Conservation (phyloP, 2,113 vertebrate species). For the Scomber japonicus region DNA sequence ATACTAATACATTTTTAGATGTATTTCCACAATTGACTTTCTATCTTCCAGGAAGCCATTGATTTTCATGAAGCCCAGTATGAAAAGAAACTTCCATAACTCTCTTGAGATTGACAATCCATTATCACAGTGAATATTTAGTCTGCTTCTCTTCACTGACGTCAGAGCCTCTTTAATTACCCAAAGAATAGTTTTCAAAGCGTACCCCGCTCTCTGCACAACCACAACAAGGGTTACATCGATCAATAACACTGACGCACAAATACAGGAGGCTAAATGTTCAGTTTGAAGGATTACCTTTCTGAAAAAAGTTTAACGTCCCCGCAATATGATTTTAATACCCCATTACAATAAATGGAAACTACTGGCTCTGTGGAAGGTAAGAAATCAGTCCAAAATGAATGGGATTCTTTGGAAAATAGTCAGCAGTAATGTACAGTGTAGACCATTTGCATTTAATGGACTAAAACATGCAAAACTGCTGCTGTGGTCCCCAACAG, state of each 20-base stretch:
- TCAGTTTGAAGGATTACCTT: conserved; percentile 43
- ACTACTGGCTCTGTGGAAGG: conserved; percentile 42
- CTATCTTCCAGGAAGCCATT: conserved; percentile 26
- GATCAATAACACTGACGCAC: conserved; percentile 21
- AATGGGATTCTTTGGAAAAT: not conserved
- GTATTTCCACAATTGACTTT: conserved; percentile 20
- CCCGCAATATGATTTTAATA: conserved; percentile 40
- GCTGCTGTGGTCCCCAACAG: conserved; percentile 2
- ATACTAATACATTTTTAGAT: conserved; percentile 9
- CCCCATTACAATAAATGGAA: conserved; percentile 34
- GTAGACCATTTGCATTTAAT: conserved; percentile 38
- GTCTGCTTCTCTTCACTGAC: not conserved
- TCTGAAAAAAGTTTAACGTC: conserved; percentile 8
- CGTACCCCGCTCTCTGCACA: not conserved
- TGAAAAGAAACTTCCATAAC: conserved; percentile 15
- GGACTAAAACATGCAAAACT: conserved; percentile 29
- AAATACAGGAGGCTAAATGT: conserved; percentile 26
- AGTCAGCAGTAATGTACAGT: not conserved
- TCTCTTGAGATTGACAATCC: not conserved
- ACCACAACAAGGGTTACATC: conserved; percentile 27
- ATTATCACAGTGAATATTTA: not conserved
- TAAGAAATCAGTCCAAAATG: conserved; percentile 10
- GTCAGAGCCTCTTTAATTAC: conserved; percentile 22
- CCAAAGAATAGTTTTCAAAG: conserved; percentile 18
- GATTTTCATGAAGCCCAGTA: conserved; percentile 34